Conservation (phyloP, 2,888 invertebrate genomes). For the Pterostichus madidus region DNA sequence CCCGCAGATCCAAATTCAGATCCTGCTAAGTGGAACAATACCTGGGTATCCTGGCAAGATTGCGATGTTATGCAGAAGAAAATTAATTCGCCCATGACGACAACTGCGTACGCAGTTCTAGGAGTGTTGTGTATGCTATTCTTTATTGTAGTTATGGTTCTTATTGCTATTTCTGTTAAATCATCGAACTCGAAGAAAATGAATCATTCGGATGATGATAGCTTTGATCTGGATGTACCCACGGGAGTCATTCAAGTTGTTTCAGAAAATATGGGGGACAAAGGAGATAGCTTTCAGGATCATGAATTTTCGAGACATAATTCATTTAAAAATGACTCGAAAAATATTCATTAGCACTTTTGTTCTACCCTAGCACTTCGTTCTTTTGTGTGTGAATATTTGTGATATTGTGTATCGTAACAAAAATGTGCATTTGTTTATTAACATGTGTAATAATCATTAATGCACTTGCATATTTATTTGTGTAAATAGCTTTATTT, state of each 20-base stretch:
- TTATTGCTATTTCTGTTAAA: conserved; percentile 70
- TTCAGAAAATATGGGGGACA: conserved; percentile 38
- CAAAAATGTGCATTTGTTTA: conserved; percentile 55
- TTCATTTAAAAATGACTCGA: conserved; percentile 38
- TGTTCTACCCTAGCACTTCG: background rate
- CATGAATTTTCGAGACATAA: conserved; percentile 30
- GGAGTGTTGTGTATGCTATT: conserved; percentile 72
- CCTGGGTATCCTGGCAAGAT: conserved; percentile 82
- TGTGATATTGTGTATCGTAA: conserved; percentile 10
- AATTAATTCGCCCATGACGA: conserved; percentile 71
- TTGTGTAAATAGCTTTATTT: conserved; percentile 49
- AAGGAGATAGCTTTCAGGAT: conserved; percentile 52
- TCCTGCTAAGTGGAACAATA: conserved; percentile 79
- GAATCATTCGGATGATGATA: conserved; percentile 36
- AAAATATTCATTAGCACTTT: conserved; percentile 55
- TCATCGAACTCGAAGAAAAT: conserved; percentile 34
- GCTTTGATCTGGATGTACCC: conserved; percentile 40
- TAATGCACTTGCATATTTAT: conserved; percentile 53
- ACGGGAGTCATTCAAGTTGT: conserved; percentile 54
- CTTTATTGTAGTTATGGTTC: conserved; percentile 71
- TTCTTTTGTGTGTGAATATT: background rate
- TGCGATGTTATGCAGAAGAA: conserved; percentile 76
- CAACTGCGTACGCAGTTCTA: conserved; percentile 73
- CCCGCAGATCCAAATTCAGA: conserved; percentile 77
- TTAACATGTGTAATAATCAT: conserved; percentile 60